These are phyloP conservation scores for Psilopogon haemacephalus DNA, from an alignment of 2,113 vertebrate species.

Conservation along the genomic window DNA sequence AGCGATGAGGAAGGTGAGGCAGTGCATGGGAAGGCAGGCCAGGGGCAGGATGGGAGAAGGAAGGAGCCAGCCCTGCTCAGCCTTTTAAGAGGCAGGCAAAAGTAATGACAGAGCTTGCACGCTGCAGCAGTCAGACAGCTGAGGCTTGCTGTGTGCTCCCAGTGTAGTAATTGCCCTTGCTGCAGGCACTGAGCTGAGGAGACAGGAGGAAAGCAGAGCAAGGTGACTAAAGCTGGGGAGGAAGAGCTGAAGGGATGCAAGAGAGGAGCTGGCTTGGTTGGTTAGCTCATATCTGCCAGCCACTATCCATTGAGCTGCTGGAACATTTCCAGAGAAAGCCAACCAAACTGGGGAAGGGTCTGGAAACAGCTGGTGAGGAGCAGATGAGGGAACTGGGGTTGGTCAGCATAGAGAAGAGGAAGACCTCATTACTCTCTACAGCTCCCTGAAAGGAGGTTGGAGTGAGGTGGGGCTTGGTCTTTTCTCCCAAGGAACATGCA, in stretches of 20 bases:
- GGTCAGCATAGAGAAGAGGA: too few relatives aligned
- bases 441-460: too few relatives aligned
- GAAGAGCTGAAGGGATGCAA: not conserved
- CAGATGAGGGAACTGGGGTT: too few relatives aligned
- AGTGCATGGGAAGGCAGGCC: not conserved
- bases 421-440: too few relatives aligned
- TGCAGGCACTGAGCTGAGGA: not conserved
- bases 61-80: not conserved
- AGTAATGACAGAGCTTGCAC: not conserved
- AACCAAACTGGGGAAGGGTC: too few relatives aligned
- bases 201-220: not conserved
- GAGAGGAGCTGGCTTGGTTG: not conserved
- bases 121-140: not conserved
- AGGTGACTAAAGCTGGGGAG: not conserved
- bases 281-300: not conserved
- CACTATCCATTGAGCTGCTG: not conserved
- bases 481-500: too few relatives aligned
- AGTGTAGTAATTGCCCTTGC: constrained; percentile 16
- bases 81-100: constrained; percentile 35
- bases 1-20: not conserved
- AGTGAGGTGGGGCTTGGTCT: too few relatives aligned
- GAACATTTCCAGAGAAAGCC: too few relatives aligned
- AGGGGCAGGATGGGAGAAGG: not conserved
- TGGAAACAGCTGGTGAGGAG: too few relatives aligned
- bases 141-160: not conserved